A percentile compares a stretch with the other conserved stretches of the same genome.
These are phyloP conservation scores for Flexamia atlantica DNA, from an alignment of 2,888 invertebrate genomes.

Conservation along the genomic window DNA sequence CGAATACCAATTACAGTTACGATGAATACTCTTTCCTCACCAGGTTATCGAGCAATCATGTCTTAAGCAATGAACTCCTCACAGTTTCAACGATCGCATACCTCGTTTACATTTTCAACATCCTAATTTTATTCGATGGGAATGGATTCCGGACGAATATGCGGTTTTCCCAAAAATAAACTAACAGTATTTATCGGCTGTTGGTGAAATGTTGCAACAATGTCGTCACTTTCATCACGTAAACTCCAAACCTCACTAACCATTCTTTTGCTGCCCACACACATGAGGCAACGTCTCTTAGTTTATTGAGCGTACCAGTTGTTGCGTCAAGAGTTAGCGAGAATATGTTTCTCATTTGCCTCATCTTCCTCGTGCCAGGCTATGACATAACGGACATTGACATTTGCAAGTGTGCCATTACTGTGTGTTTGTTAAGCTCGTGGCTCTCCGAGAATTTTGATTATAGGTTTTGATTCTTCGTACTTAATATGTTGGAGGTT, in stretches of 20 bases:
- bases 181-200: neutral
- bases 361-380: slow-evolving; percentile 31
- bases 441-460: too few relatives aligned
- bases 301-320: slow-evolving; percentile 18
- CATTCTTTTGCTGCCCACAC: slow-evolving; percentile 32
- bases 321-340: slow-evolving; percentile 25
- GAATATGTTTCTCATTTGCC: slow-evolving; percentile 23
- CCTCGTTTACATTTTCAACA: too few relatives aligned
- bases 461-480: too few relatives aligned
- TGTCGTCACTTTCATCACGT: neutral
- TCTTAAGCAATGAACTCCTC: too few relatives aligned
- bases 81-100: too few relatives aligned
- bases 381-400: slow-evolving; percentile 53
- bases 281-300: neutral
- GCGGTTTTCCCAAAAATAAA: neutral
- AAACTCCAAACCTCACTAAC: slow-evolving; percentile 4
- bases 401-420: slow-evolving; percentile 55
- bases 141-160: too few relatives aligned
- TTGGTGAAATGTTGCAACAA: neutral
- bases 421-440: slow-evolving; percentile 1
- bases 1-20: too few relatives aligned
- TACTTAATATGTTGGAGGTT: too few relatives aligned
- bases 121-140: too few relatives aligned
- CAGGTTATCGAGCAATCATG: too few relatives aligned
- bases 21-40: too few relatives aligned